Evolutionary conservation across 2,797 vertebrate species (phyloP), one percentile per base, ranked within the genome.

Genomic region (Oophaga sylvatica): DNA sequence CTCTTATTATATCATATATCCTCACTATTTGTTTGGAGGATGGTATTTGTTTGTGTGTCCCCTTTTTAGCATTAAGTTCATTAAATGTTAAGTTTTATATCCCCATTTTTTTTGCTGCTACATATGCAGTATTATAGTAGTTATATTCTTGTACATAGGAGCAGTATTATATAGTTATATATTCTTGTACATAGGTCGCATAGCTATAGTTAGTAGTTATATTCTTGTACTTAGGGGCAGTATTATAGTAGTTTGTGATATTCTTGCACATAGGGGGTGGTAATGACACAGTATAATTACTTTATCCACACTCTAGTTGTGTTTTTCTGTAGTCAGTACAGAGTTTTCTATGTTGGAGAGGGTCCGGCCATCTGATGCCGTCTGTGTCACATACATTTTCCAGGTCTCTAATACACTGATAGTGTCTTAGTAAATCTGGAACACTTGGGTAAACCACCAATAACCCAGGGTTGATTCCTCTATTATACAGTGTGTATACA

Each of bases 91-190:
- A n/a, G n/a, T n/a, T n/a, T n/a, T n/a, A n/a, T n/a, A n/a, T n/a
- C n/a, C n/a, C n/a, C n/a, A n/a, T n/a, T n/a, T n/a, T n/a, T n/a
- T n/a, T n/a, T n/a, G n/a, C n/a, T n/a, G n/a, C n/a, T n/a, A n/a
- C n/a, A n/a, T n/a, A n/a, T n/a, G 35, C 35, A 45, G 70, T 45
- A 73, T 73, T 73, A 73, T 73, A 73, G 70, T 71, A 71, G 70
- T 71, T 71, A 71, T 71, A 71, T 71, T 71, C 70, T 71, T 71
- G 70, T 71, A 71, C 16, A 71, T 41, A 71, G 70, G 31, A 20
- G 70, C 31, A 71, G 70, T 71, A 71, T 71, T 71, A 71, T 73
- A 73, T 73, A 73, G 70, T 73, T n/a, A n/a, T 45, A 45, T 73
- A 73, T 73, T 73, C 70, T 73, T 73, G n/a, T n/a, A n/a, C n/a